Evolutionary conservation across 2,113 vertebrate species (phyloP).

Genomic region (Balaeniceps rex): DNA sequence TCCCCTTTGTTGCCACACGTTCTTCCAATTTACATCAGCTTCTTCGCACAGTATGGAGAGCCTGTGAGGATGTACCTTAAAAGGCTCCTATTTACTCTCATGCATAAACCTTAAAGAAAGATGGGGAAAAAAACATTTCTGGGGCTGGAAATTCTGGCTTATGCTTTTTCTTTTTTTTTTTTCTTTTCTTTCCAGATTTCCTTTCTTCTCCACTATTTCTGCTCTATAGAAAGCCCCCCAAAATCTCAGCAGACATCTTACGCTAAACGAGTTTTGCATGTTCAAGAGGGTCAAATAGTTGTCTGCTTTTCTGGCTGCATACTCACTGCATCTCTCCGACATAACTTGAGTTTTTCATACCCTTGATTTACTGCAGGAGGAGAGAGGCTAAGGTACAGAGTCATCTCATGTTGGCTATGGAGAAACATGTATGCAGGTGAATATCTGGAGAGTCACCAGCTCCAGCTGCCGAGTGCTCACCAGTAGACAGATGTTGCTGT

Average conservation of each 20-base stretch:
- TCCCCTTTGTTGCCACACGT: accelerated
- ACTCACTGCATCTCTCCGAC: background rate
- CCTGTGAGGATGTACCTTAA: background rate
- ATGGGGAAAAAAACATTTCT: accelerated
- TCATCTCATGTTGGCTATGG: accelerated
- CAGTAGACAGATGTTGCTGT: background rate
- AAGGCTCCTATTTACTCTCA: background rate
- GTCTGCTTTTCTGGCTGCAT: background rate
- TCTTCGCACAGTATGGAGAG: accelerated
- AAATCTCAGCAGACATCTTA: background rate
- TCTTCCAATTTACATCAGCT: background rate
- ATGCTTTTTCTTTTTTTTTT: accelerated
- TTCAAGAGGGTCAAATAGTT: background rate
- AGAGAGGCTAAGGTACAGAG: background rate
- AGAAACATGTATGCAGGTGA: background rate
- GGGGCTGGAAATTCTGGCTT: background rate
- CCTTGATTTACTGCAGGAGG: background rate
- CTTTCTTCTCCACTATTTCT: background rate
- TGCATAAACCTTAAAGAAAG: background rate
- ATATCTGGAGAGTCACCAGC: background rate
- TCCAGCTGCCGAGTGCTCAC: background rate
- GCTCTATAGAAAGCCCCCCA: background rate
- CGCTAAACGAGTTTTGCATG: background rate
- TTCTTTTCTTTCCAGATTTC: too few species aligned
- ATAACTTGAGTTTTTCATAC: background rate